phyloP scores from a whole-genome alignment of 2,888 invertebrate species.

The Aleiodes leptofemur region DNA sequence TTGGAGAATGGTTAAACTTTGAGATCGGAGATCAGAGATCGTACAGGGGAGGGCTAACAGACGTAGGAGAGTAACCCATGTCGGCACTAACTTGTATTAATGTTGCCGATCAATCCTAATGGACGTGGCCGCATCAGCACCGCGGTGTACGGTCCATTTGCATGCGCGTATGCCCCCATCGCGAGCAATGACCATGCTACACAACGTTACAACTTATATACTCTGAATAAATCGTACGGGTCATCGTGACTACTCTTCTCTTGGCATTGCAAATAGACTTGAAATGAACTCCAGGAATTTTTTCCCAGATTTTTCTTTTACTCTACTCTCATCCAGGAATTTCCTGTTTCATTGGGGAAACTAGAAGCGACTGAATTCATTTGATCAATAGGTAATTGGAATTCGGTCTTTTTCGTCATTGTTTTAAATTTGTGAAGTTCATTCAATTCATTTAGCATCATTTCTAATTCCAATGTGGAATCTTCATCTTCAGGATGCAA shows the following conservation, averaged over 20 bases:
- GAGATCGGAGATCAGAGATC: conserved; percentile 63
- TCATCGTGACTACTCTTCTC: conserved; percentile 61
- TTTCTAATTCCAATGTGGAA: too few species aligned
- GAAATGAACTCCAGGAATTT: conserved; percentile 23
- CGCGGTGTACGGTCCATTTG: conserved; percentile 57
- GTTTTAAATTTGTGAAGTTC: too few species aligned
- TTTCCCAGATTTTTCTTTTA: neutral
- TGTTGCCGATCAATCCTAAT: conserved; percentile 74
- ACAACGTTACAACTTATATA: conserved; percentile 25
- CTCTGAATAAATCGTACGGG: conserved; percentile 62
- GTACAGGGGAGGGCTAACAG: conserved; percentile 49
- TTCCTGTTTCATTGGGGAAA: neutral
- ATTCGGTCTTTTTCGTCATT: too few species aligned
- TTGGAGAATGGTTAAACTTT: conserved; percentile 40
- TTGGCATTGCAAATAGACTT: conserved; percentile 27
- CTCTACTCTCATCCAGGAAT: neutral
- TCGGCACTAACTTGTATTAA: conserved; percentile 75
- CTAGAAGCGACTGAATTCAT: too few species aligned
- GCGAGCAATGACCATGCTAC: conserved; percentile 17
- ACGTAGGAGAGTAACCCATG: conserved; percentile 64
- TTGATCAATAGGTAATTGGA: too few species aligned
- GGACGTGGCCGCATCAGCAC: conserved; percentile 71
- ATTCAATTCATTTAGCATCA: too few species aligned
- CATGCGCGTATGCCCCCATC: conserved; percentile 47
- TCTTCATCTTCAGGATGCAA: too few species aligned